A percentile compares a stretch with the other conserved stretches of the same genome.
These are phyloP conservation scores for Macrotrachela quadricornifera DNA, from an alignment of 1,140 invertebrate genomes.

Conservation along the genomic window DNA sequence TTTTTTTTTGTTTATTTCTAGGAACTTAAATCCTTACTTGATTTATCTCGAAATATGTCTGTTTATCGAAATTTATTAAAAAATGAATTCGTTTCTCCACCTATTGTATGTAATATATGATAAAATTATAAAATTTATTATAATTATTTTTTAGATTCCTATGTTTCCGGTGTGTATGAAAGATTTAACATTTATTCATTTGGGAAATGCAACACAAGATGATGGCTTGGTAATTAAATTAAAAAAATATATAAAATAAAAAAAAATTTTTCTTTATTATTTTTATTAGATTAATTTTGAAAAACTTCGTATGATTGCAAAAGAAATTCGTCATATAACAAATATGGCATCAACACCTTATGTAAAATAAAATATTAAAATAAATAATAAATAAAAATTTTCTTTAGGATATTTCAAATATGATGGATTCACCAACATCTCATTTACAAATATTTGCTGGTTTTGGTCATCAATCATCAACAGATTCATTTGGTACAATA, in stretches of 20 bases:
- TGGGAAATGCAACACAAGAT: conserved; percentile 81
- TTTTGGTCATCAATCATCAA: not conserved
- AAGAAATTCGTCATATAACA: conserved; percentile 69
- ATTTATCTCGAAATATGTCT: conserved; percentile 92
- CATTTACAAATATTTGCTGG: not conserved
- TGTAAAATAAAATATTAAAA: not conserved
- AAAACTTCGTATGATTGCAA: conserved; percentile 91
- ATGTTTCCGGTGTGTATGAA: conserved; percentile 43
- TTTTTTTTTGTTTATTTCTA: conserved; percentile 11
- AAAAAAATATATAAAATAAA: too few relatives aligned
- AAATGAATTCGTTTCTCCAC: conserved; percentile 63
- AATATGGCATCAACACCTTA: conserved; percentile 83
- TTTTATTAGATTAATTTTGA: conserved; percentile 56
- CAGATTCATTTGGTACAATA: too few relatives aligned
- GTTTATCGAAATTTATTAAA: conserved; percentile 82
- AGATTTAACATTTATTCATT: conserved; percentile 89
- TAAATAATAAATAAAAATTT: too few relatives aligned
- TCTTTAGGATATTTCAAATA: not conserved
- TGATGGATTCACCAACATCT: conserved; percentile 4
- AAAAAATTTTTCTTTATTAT: too few relatives aligned
- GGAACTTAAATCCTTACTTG: conserved; percentile 80
- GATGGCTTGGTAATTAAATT: conserved; percentile 49
- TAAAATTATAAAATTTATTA: not conserved
- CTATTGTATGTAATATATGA: conserved; percentile 27
- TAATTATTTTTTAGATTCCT: conserved; percentile 45